Conservation (phyloP, 2,797 vertebrate genomes). For the Gymnodraco acuticeps region DNA sequence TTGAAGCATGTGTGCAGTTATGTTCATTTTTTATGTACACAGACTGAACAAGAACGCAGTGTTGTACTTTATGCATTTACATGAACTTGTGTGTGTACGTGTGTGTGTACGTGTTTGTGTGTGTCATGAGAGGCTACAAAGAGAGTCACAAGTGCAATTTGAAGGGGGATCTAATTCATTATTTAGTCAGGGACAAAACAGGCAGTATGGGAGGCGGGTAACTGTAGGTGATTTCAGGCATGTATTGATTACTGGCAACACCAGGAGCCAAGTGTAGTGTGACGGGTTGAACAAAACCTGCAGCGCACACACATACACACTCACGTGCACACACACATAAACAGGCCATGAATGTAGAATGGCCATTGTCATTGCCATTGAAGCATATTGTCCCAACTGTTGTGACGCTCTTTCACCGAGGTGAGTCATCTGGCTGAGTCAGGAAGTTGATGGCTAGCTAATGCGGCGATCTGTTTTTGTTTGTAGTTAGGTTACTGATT, state of each 20-base stretch:
- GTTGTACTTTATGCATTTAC: constrained; percentile 57
- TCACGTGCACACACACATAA: constrained; percentile 58
- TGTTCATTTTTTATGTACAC: neutral
- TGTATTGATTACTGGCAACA: constrained; percentile 99
- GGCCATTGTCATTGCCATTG: constrained; percentile 81
- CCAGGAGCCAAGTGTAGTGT: constrained; percentile 95
- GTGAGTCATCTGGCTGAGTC: constrained; percentile 72
- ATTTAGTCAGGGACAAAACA: constrained; percentile 99
- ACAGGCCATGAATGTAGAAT: constrained; percentile 78
- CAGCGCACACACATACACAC: constrained; percentile 79
- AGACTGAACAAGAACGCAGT: neutral
- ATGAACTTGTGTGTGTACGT: constrained; percentile 17
- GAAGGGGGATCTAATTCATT: constrained; percentile 89
- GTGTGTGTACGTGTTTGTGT: constrained; percentile 17
- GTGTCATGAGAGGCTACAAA: constrained; percentile 65
- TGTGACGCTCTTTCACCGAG: constrained; percentile 66
- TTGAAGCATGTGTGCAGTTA: constrained; percentile 24
- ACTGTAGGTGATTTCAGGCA: constrained; percentile 95
- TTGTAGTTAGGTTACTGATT: constrained; percentile 42
- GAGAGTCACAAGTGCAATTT: constrained; percentile 72
- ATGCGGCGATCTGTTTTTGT: constrained; percentile 40
- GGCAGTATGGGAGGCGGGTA: constrained; percentile 93
- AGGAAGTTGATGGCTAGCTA: constrained; percentile 53
- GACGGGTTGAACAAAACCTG: constrained; percentile 90
- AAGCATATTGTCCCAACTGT: constrained; percentile 54